Base-by-base conservation (phyloP, 2,888 invertebrate genomes). In the Tetragonisca angustula region DNA sequence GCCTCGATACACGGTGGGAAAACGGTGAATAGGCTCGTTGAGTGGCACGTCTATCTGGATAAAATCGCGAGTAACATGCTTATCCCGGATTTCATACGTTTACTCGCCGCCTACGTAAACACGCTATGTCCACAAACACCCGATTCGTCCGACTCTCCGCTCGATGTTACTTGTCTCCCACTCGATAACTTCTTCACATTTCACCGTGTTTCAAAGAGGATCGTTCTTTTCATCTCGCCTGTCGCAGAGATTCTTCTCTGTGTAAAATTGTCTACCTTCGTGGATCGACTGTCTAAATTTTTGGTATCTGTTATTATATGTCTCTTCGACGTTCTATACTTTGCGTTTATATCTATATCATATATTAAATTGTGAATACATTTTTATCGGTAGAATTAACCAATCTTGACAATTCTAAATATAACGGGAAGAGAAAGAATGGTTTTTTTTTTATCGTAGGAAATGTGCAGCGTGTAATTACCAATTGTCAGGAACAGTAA, bases 1-100 rank as follows among this genome's bases (percentile, higher is more conserved):
- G 27, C 11, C 52, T 43, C 36, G 76, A 79, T 70, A 62, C 43
- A n/a, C 52, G 43, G 9, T 0, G 5, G 43, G 32, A 54, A 54
- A 68, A 54, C 49, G 36, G n/a, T 24, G 64, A 79, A 79, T 76
- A 32, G 49, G 32, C 32, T 49, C 43, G 52, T 59, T 21, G 76
- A 69, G 50, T 69, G 52, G 50, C 24, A 65, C 68, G 65, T 65
- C 61, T 61, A 71, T 75, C 67, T 13, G 24, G 69, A 74, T 61
- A 73, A 27, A 76, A 84, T 82, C 80, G 65, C 67, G 70, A 80
- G 61, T 64, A 71, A 62, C 71, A 79, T 70, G 86, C 83, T 88
- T 84, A 88, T 79, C 64, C 81, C 72, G 62, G 75, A 74, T 86
- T 86, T 83, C 79, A 84, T 79, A 79, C 65, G 81, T 81, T 81